Percentiles rank a stretch among this genome's conserved stretches.
phyloP scores from a whole-genome alignment of 2,797 vertebrate species.

The Onychomys torridus region DNA sequence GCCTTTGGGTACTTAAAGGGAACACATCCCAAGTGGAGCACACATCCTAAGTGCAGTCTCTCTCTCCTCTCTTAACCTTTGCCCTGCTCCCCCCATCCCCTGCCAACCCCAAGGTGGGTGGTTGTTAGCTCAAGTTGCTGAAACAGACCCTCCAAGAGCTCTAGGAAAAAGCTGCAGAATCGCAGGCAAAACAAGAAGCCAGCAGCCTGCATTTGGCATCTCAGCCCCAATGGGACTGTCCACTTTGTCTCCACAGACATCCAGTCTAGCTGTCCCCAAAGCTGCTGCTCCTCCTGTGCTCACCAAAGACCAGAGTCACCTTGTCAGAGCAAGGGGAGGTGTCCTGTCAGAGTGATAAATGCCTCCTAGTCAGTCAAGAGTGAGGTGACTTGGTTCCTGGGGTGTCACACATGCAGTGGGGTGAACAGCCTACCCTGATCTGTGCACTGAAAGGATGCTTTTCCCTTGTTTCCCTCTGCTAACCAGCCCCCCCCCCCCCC shows the following conservation, averaged over 20 bases:
- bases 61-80: background rate
- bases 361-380: background rate
- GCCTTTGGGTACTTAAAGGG: background rate
- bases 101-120: background rate
- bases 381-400: constrained; percentile 8
- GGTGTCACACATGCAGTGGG: background rate
- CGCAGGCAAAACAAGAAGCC: constrained; percentile 44
- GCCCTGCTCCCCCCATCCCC: background rate
- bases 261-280: background rate
- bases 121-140: constrained; percentile 65
- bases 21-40: rapidly evolving
- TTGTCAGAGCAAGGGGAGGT: constrained; percentile 11
- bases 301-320: constrained; percentile 27
- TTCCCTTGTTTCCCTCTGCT: background rate
- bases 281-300: background rate
- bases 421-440: background rate
- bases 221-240: constrained; percentile 48
- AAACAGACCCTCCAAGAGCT: constrained; percentile 62
- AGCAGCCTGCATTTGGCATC: rapidly evolving
- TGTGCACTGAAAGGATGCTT: background rate
- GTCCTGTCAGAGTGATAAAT: constrained; percentile 43
- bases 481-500: constrained; percentile 14
- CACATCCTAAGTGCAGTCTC: background rate
- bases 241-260: background rate
- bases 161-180: constrained; percentile 58